Evolutionary conservation across 2,888 invertebrate genomes (phyloP), one percentile per base, ranked within the genome.

Genomic region (Drosophila cognata): DNA sequence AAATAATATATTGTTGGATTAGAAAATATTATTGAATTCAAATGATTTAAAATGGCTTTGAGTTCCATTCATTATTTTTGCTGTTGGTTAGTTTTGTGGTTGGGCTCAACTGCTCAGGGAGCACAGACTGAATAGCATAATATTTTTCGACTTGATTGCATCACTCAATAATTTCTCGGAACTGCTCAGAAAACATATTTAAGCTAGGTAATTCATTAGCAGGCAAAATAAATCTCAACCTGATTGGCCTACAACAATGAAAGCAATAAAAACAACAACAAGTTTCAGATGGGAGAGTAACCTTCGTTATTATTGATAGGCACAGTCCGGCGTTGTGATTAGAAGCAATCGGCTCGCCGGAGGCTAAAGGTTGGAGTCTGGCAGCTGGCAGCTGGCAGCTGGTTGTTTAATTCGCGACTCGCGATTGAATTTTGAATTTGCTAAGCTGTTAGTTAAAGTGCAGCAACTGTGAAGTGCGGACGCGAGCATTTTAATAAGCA

Each of bases 271-370:
- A 71, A 35, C 4, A 68, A 41, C 28, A 63, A 66, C 21, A 55
- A 60, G 16, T 16, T 46, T 28, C 58, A 52, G 72, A 53, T 65
- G 53, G 28, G 73, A 77, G 68, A 63, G 65, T 10, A 70, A 74
- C 71, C 80, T 84, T 78, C 82, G 60, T 48, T 51, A 52, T 52
- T 74, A 85, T 88, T 82, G 88, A 84, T 88, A 76, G 74, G 61
- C 56, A 52, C 64, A 71, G 52, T 60, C 61, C 69, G 71, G 70
- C 69, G 56, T 64, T 74, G 81, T 70, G 86, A 85, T 84, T 88
- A 82, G 70, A 43, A 50, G 77, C 35, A 41, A 56, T 29, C 38
- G 18, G n/a, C 18, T 25, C 18, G 18, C 28, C 21, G 48, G 62
- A 25, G 59, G 36, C 70, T 55, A 41, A 53, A 52, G 52, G 29